phyloP scores from a whole-genome alignment of 2,888 invertebrate species.

The Phyllotreta cruciferae region DNA sequence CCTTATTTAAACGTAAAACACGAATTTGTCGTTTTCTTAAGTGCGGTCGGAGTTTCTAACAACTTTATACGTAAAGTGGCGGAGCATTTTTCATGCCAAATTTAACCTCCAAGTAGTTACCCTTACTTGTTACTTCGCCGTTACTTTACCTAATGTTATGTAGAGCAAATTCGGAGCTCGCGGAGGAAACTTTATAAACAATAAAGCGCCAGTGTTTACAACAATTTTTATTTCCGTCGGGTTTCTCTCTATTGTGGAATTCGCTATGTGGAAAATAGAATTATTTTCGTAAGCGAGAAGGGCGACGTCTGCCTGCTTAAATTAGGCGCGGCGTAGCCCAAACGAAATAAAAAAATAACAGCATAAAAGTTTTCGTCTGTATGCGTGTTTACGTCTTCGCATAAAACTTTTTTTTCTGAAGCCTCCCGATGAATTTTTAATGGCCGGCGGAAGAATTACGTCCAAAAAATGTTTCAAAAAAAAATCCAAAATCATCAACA shows the following conservation, averaged over 20 bases:
- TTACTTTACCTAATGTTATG: slow-evolving; percentile 16
- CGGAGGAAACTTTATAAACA: slow-evolving; percentile 5
- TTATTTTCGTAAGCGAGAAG: too few species aligned
- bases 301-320: too few species aligned
- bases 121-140: slow-evolving; percentile 11
- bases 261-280: not conserved
- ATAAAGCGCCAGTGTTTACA: not conserved
- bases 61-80: slow-evolving; percentile 14
- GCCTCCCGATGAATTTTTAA: too few species aligned
- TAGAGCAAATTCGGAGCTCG: slow-evolving; percentile 5
- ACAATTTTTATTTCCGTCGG: not conserved
- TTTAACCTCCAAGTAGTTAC: slow-evolving; percentile 11
- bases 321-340: too few species aligned
- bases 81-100: slow-evolving; percentile 7
- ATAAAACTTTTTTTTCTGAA: not conserved
- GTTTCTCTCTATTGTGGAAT: not conserved
- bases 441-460: too few species aligned
- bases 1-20: slow-evolving; percentile 1
- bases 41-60: slow-evolving; percentile 8
- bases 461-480: too few species aligned
- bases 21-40: slow-evolving; percentile 3
- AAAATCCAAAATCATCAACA: too few species aligned
- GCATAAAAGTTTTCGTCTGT: not conserved
- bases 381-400: slow-evolving; percentile 4
- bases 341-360: too few species aligned